Evolutionary conservation across 2,888 invertebrate species (phyloP).

Genomic region (Thera obeliscata): DNA sequence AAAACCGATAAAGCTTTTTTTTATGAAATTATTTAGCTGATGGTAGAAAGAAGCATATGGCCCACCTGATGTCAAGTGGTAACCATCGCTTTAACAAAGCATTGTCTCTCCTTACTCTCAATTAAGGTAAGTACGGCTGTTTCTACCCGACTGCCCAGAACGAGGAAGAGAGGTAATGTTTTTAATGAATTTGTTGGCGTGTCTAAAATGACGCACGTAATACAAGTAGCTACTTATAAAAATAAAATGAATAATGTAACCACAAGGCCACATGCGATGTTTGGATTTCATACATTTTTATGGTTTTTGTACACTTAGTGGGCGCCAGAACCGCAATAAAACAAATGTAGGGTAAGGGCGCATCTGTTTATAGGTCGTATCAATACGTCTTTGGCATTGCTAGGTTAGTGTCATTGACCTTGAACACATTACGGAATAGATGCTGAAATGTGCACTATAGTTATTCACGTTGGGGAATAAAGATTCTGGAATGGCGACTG

Average conservation of each 20-base stretch:
- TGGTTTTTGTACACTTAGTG: constrained; percentile 39
- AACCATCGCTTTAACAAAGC: too few relatives aligned
- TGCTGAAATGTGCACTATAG: too few relatives aligned
- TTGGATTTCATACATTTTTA: constrained; percentile 36
- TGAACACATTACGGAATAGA: too few relatives aligned
- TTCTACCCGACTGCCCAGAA: too few relatives aligned
- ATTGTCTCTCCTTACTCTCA: too few relatives aligned
- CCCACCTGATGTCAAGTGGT: too few relatives aligned
- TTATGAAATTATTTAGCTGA: too few relatives aligned
- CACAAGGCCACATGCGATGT: constrained; percentile 39
- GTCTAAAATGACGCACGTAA: constrained; percentile 8
- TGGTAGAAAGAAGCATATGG: not conserved
- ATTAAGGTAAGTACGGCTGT: too few relatives aligned
- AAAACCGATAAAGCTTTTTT: too few relatives aligned
- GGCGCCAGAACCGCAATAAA: constrained; percentile 35
- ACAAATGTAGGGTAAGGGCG: constrained; percentile 41
- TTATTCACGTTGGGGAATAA: too few relatives aligned
- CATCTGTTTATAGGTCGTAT: constrained; percentile 4
- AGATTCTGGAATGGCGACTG: too few relatives aligned
- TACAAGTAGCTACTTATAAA: not conserved
- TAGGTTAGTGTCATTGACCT: not conserved
- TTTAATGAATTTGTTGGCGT: not conserved
- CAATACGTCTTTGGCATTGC: not conserved
- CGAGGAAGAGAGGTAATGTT: too few relatives aligned
- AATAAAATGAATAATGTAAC: constrained; percentile 39